Percentiles rank a stretch among this genome's conserved stretches.
These are phyloP conservation scores for Synanceia verrucosa DNA, from an alignment of 2,797 vertebrate species.

Conservation along the genomic window DNA sequence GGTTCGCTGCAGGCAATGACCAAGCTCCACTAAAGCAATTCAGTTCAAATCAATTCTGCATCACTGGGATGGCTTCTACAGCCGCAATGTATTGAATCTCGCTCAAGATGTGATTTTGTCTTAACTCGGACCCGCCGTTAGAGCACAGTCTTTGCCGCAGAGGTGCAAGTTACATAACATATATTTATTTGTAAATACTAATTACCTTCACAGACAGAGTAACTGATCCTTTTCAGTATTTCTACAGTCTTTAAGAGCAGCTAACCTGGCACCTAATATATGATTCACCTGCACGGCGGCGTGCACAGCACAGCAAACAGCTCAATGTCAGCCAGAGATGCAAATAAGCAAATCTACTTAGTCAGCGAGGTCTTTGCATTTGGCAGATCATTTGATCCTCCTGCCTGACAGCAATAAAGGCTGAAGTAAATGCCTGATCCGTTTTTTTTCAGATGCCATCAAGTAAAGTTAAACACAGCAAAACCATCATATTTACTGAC, in stretches of 20 bases:
- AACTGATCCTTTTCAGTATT: constrained; percentile 5
- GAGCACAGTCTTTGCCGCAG: constrained; percentile 40
- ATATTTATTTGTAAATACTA: constrained; percentile 72
- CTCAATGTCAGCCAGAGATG: constrained; percentile 30
- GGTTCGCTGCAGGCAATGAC: neutral
- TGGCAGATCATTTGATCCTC: constrained; percentile 42
- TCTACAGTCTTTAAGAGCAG: neutral
- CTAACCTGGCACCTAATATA: neutral
- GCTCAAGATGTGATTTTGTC: neutral
- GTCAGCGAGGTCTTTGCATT: constrained; percentile 47
- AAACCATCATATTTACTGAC: neutral
- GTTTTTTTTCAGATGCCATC: neutral
- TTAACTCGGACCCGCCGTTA: neutral
- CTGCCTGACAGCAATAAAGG: neutral
- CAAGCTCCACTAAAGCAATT: neutral
- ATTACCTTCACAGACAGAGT: constrained; percentile 3
- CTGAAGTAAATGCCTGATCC: neutral
- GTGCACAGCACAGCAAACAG: neutral
- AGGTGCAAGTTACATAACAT: constrained; percentile 66
- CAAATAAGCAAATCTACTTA: constrained; percentile 21
- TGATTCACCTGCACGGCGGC: neutral
- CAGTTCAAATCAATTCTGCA: rapidly evolving
- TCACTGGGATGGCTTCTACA: rapidly evolving
- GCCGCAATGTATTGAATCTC: rapidly evolving
- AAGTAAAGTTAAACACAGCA: neutral